phyloP scores from a whole-genome alignment of 30 jellyfish, hydroid and myxozoan genomes.

The Hydractinia symbiolongicarpus region DNA sequence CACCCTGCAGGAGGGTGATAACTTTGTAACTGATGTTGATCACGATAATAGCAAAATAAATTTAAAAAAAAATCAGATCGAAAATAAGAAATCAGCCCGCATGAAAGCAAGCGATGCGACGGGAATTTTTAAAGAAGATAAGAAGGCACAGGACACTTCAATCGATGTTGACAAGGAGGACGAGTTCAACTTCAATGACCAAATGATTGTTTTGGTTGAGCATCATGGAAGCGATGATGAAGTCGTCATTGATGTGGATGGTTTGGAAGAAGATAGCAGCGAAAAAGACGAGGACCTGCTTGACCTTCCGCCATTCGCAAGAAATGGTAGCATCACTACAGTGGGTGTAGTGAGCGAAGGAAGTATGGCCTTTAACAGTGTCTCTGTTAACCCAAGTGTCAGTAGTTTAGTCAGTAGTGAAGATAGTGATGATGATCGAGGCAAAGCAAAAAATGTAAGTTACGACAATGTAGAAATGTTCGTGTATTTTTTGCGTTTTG shows the following conservation, averaged over 20 bases:
- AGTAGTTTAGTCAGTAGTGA: constrained; percentile 57
- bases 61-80: background rate
- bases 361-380: constrained; percentile 63
- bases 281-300: constrained; percentile 41
- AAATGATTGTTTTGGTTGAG: constrained; percentile 54
- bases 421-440: constrained; percentile 37
- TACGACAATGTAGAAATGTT: no score
- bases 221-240: constrained; percentile 69
- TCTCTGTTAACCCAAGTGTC: constrained; percentile 49
- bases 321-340: constrained; percentile 50
- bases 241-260: constrained; percentile 34
- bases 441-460: background rate
- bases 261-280: background rate
- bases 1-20: constrained; percentile 9
- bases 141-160: background rate
- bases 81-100: constrained; percentile 4
- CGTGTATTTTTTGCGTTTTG: no score
- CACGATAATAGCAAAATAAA: background rate
- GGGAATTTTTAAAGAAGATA: background rate
- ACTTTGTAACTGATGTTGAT: background rate
- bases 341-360: constrained; percentile 63
- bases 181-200: constrained; percentile 36
- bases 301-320: constrained; percentile 38
- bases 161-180: constrained; percentile 18
- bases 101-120: constrained; percentile 3